Conservation (phyloP, 2,888 invertebrate species). For the Leptarthrus brevirostris region DNA sequence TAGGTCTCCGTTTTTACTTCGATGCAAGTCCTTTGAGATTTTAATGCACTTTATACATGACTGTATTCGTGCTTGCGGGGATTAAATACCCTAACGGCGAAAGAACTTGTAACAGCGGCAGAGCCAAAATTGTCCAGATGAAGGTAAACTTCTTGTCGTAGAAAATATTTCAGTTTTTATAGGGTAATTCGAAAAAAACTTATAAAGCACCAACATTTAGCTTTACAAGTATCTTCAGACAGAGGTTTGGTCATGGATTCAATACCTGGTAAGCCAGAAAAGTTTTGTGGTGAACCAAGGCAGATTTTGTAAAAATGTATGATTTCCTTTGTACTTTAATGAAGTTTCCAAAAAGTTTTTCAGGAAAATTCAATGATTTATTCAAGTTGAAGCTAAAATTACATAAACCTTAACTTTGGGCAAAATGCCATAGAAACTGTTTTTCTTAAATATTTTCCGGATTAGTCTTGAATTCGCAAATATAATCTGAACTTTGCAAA, state of each 20-base stretch:
- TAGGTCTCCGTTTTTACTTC: neutral
- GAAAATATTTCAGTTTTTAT: too few relatives aligned
- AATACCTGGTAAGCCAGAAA: neutral
- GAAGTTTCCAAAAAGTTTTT: conserved; percentile 11
- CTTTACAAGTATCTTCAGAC: too few relatives aligned
- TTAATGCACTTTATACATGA: neutral
- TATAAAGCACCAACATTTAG: too few relatives aligned
- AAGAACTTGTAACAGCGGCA: too few relatives aligned
- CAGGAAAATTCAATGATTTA: conserved; percentile 8
- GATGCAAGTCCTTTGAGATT: neutral
- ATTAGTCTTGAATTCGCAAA: too few relatives aligned
- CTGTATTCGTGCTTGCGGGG: neutral
- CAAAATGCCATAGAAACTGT: too few relatives aligned
- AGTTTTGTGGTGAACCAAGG: conserved; percentile 12
- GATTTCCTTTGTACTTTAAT: conserved; percentile 35
- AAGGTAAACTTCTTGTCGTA: too few relatives aligned
- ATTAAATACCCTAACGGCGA: neutral
- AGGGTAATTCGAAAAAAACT: too few relatives aligned
- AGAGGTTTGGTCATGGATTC: neutral
- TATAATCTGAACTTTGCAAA: too few relatives aligned
- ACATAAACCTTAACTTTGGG: too few relatives aligned
- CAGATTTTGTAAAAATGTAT: conserved; percentile 26
- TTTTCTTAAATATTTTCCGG: too few relatives aligned
- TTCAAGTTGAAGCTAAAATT: neutral
- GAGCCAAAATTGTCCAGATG: too few relatives aligned